phyloP scores from a whole-genome alignment of 2,797 vertebrate species.

The Phaenicophaeus curvirostris region DNA sequence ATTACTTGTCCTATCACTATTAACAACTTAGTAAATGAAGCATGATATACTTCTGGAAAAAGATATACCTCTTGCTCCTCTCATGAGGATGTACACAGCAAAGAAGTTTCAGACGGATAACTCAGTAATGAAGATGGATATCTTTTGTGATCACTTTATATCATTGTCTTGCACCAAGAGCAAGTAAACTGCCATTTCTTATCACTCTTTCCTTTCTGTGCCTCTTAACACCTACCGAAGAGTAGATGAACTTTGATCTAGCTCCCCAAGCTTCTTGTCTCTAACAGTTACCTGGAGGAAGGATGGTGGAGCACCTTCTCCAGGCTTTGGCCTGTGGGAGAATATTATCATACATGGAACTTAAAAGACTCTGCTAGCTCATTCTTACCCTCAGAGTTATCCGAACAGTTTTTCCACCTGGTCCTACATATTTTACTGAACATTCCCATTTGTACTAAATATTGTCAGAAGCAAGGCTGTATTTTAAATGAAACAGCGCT shows the following conservation, averaged over 20 bases:
- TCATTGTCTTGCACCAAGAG: neutral
- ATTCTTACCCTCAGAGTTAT: neutral
- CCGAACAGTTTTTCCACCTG: neutral
- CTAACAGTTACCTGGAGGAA: neutral
- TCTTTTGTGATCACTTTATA: neutral
- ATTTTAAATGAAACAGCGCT: neutral
- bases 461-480: neutral
- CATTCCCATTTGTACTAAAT: neutral
- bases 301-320: neutral
- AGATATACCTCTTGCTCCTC: neutral
- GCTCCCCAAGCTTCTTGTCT: neutral
- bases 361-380: neutral
- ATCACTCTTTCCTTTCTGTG: neutral
- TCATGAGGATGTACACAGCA: neutral
- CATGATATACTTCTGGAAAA: neutral
- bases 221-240: neutral
- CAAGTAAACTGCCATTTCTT: neutral
- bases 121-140: neutral
- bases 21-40: neutral
- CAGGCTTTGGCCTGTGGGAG: neutral
- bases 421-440: neutral
- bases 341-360: neutral
- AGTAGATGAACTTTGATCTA: neutral
- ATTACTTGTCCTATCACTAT: neutral
- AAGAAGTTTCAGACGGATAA: neutral